Evolutionary conservation across 2,888 invertebrate genomes (phyloP), one percentile per base, ranked within the genome.

Genomic region (Sthenelais limicola): DNA sequence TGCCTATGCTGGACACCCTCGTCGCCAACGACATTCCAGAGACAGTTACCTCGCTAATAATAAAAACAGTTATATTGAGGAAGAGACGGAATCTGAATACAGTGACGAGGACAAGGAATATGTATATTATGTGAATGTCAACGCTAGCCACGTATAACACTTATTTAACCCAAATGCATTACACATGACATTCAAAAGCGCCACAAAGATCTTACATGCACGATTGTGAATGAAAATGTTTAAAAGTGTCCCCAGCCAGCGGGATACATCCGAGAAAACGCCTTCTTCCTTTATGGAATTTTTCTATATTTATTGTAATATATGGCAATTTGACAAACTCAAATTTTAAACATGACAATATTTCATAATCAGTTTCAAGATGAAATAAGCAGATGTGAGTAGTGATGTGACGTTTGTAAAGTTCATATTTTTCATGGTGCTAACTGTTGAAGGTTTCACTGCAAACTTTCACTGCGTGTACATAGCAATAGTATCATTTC

Each of bases 31-130:
- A 18, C 56, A 24, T 12, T 28, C 26, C 30, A 43, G 30, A 21
- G 48, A 67, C 67, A 47, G 30, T 47, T 30, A 47, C 67, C 47
- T 9, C 21, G 67, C 28, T 43, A 47, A 48, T 3, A 32, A 47
- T 5, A 33, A 58, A 15, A 48, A 48, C 67, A 67, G 48, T 48
- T 62, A 62, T 24, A 38, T 62, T 1, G 62, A 21, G 21, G 62
- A 62, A 43, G 66, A 66, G 43, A 67, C 28, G 9, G 70, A 54
- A 47, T 51, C 70, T 7, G 70, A 70, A 21, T 70, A 28, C 9
- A 70, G 70, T 38, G 70, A 70, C 54, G 70, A 70, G 54, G 70
- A 70, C 35, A 70, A 28, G 56, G 70, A 70, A 24, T 70, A 70
- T 26, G 70, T 70, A 21, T 70, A 70, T 33, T 70, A 70, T 21